phyloP scores from a whole-genome alignment of 2,888 invertebrate genomes.

The Mythimna impura region DNA sequence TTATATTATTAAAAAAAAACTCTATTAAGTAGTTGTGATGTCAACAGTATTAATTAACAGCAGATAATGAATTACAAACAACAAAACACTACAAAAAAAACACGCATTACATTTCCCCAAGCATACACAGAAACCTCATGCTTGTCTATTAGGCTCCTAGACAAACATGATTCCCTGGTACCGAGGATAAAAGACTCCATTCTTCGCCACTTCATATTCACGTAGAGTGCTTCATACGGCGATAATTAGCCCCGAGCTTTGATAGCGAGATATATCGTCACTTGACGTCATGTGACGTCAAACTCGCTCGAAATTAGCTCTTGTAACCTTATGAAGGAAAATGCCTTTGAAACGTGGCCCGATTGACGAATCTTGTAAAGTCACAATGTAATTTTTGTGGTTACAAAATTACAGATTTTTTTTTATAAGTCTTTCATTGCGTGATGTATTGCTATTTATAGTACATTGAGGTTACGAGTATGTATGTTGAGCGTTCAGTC shows the following conservation, averaged over 20 bases:
- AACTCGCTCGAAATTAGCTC: conserved; percentile 57
- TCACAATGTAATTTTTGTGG: conserved; percentile 2
- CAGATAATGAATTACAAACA: conserved; percentile 3
- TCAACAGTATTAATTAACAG: neutral
- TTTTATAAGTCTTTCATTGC: neutral
- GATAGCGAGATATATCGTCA: conserved; percentile 56
- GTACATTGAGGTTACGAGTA: neutral
- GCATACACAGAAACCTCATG: neutral
- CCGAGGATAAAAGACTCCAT: conserved; percentile 59
- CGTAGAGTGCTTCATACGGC: conserved; percentile 57
- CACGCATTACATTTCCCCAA: conserved; percentile 1
- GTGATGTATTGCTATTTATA: neutral
- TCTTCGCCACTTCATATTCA: conserved; percentile 61
- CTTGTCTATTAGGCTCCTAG: conserved; percentile 37
- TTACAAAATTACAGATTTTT: conserved; percentile 9
- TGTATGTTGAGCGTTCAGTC: neutral
- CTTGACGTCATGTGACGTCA: conserved; percentile 34
- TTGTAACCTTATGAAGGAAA: conserved; percentile 44
- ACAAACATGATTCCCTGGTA: conserved; percentile 47
- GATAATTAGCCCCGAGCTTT: conserved; percentile 65
- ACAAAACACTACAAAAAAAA: neutral
- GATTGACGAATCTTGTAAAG: conserved; percentile 27
- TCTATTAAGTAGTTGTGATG: neutral
- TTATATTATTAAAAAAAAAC: no score
- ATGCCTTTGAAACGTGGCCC: conserved; percentile 33